Conservation (phyloP, 2,888 invertebrate genomes). For the Eutolmus rufibarbis region DNA sequence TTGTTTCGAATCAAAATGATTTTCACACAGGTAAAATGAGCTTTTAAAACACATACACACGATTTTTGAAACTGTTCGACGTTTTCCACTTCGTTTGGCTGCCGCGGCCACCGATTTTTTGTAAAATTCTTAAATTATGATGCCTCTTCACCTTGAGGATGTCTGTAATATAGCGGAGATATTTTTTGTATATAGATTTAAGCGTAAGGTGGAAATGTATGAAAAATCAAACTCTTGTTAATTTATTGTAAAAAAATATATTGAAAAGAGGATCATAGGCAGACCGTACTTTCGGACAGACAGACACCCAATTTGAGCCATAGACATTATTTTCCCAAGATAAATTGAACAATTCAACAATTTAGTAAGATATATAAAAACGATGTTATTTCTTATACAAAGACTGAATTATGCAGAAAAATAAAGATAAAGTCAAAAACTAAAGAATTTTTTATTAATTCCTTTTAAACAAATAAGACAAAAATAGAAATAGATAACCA, state of each 20-base stretch:
- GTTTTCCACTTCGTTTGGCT: neutral
- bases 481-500: too few species aligned
- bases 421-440: constrained; percentile 50
- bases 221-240: constrained; percentile 6
- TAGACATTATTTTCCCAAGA: constrained; percentile 6
- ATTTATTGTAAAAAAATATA: constrained; percentile 26
- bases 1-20: neutral
- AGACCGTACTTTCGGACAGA: neutral
- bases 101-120: neutral
- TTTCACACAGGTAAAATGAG: neutral
- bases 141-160: neutral
- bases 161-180: neutral
- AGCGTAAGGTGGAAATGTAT: neutral
- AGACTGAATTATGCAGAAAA: constrained; percentile 59
- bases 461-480: neutral
- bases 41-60: neutral
- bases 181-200: constrained; percentile 15
- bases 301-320: neutral
- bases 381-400: constrained; percentile 62
- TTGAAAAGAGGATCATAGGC: neutral
- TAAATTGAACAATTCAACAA: constrained; percentile 2
- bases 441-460: neutral
- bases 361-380: constrained; percentile 45
- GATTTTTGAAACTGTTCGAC: neutral
- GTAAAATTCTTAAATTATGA: neutral